Base-by-base conservation (phyloP, 2,888 invertebrate species). In the Mamestra brassicae region DNA sequence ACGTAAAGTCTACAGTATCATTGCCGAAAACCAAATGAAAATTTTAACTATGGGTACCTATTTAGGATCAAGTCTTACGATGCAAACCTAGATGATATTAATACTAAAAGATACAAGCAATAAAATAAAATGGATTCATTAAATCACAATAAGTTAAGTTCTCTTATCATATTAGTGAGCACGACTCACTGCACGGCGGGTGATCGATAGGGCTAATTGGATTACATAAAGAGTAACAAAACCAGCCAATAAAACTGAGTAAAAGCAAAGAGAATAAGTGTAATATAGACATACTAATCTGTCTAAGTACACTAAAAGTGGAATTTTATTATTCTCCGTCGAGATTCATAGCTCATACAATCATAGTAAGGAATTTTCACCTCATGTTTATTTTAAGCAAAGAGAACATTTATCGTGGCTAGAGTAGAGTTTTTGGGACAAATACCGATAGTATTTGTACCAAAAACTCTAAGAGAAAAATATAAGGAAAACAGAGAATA, bases 121-220 rank as follows among this genome's bases (percentile, higher is more conserved):
- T 69, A 63, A 77, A 71, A 72, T 52, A 78, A 75, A 76, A 63
- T 17, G 26, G 74, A 71, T 73, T 57, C 68, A 74, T 74, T 63
- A 57, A 80, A 85, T 81, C 78, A 74, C 77, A 71, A 52, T 69
- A 81, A 78, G 83, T 80, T n/a, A 74, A 84, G 64, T 77, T 78
- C 74, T 45, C 64, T 80, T 74, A 85, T 81, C 71, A 69, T 83
- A 79, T 87, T 84, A 84, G 84, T 62, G 15, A 66, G 71, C 45
- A 76, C 71, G 50, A 69, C 47, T 70, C 70, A 69, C 42, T 54
- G 76, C 68, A 63, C 79, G 58, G 7, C n/a, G 54, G 84, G 69
- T 64, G 64, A 50, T 71, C 26, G 36, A 63, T 78, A 65, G 15
- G 73, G 57, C 34, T 73, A 77, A 85, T 64, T 71, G 63, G 75